Conservation (phyloP, 1,140 invertebrate genomes). For the Teleogryllus occipitalis region DNA sequence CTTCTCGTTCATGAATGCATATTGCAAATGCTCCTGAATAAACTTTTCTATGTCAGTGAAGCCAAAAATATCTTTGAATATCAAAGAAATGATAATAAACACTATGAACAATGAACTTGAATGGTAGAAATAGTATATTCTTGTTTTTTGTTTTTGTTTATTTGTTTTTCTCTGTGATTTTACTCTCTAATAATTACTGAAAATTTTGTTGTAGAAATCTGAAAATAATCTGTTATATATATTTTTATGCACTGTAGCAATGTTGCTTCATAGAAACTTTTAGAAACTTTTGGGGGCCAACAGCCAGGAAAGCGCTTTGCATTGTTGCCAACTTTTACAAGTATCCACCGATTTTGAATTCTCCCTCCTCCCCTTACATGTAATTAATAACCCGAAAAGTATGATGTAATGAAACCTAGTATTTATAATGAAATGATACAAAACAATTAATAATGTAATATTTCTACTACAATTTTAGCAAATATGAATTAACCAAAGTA, state of each 20-base stretch:
- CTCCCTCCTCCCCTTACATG: conserved; percentile 14
- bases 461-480: conserved; percentile 47
- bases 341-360: conserved; percentile 17
- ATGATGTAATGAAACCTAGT: conserved; percentile 24
- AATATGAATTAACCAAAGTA: conserved; percentile 55
- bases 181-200: background rate
- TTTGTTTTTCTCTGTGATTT: background rate
- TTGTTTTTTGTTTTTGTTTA: background rate
- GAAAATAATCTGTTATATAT: background rate
- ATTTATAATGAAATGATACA: conserved; percentile 26
- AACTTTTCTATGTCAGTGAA: background rate
- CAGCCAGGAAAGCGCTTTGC: conserved; percentile 15
- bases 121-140: background rate
- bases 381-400: conserved; percentile 20
- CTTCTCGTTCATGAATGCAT: conserved; percentile 37
- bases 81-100: background rate
- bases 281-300: conserved; percentile 12
- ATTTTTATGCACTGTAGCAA: conserved; percentile 5
- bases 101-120: background rate
- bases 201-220: background rate
- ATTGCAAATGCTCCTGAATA: conserved; percentile 4
- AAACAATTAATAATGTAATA: conserved; percentile 43
- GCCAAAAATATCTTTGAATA: background rate
- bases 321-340: conserved; percentile 19
- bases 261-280: background rate